These are phyloP conservation scores for Habroteleia sp. DNA, from an alignment of 2,888 invertebrate species.

Conservation along the genomic window DNA sequence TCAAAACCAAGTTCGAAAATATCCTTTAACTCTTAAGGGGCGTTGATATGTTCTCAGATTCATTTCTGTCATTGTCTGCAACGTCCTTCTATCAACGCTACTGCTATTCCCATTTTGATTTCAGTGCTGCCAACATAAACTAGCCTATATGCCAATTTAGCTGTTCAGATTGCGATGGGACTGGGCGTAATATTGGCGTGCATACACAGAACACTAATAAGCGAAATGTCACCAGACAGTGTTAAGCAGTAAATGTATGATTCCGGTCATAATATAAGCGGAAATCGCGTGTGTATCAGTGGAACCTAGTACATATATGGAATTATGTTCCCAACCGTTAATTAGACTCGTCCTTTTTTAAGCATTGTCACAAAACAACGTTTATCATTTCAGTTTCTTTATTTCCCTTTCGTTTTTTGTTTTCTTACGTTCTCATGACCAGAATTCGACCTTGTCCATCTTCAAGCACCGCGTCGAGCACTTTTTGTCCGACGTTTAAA, in stretches of 20 bases:
- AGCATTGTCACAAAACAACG: constrained; percentile 26
- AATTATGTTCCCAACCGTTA: constrained; percentile 43
- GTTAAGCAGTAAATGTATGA: constrained; percentile 47
- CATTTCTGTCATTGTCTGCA: too few species aligned
- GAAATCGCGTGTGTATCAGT: constrained; percentile 51
- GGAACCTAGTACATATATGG: constrained; percentile 18
- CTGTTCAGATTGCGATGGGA: too few species aligned
- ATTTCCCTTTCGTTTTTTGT: constrained; percentile 31
- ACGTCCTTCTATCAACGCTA: too few species aligned
- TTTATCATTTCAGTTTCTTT: constrained; percentile 22
- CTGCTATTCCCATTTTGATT: too few species aligned
- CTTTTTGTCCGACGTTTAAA: constrained; percentile 7
- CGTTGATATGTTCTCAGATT: too few species aligned
- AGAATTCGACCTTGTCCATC: constrained; percentile 46
- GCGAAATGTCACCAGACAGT: constrained; percentile 46
- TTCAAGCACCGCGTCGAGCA: constrained; percentile 1
- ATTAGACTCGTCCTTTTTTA: constrained; percentile 46
- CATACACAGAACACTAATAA: constrained; percentile 16
- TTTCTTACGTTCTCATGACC: constrained; percentile 48
- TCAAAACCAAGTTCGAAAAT: too few species aligned
- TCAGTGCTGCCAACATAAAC: too few species aligned
- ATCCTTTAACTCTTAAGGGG: too few species aligned
- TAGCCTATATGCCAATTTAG: too few species aligned
- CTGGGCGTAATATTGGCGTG: background rate
- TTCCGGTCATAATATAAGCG: constrained; percentile 55